phyloP scores from a whole-genome alignment of 2,888 invertebrate species.

The Ornithoptera priamus region DNA sequence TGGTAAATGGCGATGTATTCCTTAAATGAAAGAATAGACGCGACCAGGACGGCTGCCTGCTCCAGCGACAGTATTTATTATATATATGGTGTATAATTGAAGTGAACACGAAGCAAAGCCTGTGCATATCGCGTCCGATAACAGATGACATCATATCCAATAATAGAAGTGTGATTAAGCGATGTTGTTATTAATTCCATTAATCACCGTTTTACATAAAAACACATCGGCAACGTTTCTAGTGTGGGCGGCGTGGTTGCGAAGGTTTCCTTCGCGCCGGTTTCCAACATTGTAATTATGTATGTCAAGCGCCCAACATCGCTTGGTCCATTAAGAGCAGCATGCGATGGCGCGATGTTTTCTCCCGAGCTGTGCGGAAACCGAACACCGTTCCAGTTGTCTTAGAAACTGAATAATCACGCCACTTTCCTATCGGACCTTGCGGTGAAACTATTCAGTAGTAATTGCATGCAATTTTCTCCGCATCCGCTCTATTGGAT shows the following conservation, averaged over 20 bases:
- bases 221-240: no score
- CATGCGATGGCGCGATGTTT: neutral
- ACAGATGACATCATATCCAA: conserved; percentile 25
- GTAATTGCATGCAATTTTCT: conserved; percentile 49
- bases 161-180: conserved; percentile 19
- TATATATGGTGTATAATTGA: no score
- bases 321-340: neutral
- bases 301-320: neutral
- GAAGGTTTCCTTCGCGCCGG: no score
- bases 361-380: neutral
- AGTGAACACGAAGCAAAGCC: neutral
- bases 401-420: conserved; percentile 40
- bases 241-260: no score
- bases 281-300: neutral
- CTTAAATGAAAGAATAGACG: no score
- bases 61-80: no score
- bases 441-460: conserved; percentile 53
- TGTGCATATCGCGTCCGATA: neutral
- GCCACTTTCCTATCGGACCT: conserved; percentile 51
- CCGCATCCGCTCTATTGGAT: conserved; percentile 39
- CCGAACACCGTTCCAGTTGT: conserved; percentile 18
- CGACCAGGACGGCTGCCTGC: no score
- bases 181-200: conserved; percentile 8
- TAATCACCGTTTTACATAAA: no score
- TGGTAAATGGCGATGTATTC: no score